phyloP scores from a whole-genome alignment of 1,140 invertebrate genomes.

The Scaptomyza graminum region DNA sequence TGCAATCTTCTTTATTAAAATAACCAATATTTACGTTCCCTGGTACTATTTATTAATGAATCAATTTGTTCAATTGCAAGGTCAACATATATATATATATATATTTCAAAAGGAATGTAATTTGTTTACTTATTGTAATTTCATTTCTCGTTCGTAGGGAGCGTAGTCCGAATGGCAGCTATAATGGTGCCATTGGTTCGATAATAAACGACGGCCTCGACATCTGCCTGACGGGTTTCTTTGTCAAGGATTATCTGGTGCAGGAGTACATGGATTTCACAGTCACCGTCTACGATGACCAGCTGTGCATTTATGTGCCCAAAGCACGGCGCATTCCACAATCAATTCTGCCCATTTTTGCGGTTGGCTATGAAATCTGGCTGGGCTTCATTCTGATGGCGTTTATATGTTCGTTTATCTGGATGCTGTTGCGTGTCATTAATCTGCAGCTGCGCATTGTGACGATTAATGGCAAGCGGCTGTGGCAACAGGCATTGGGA shows the following conservation, averaged over 20 bases:
- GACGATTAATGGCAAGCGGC: neutral
- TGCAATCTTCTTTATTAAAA: neutral
- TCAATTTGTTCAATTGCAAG: neutral
- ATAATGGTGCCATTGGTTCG: slow-evolving; percentile 81
- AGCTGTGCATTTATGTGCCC: slow-evolving; percentile 84
- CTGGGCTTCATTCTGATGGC: slow-evolving; percentile 65
- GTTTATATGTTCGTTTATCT: slow-evolving; percentile 61
- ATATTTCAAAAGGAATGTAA: neutral
- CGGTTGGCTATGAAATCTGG: slow-evolving; percentile 81
- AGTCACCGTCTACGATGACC: slow-evolving; percentile 76
- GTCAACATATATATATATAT: neutral
- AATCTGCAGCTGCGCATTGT: slow-evolving; percentile 62
- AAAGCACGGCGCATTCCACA: slow-evolving; percentile 82
- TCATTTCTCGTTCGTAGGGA: slow-evolving; percentile 40
- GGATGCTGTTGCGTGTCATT: slow-evolving; percentile 52
- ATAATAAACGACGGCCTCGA: slow-evolving; percentile 73
- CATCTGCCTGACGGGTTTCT: slow-evolving; percentile 83
- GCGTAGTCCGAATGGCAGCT: slow-evolving; percentile 70
- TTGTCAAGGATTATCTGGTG: slow-evolving; percentile 83
- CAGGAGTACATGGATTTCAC: slow-evolving; percentile 78
- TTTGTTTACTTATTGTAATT: neutral
- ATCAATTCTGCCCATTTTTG: slow-evolving; percentile 81
- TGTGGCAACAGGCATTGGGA: slow-evolving; percentile 53
- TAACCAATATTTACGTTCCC: neutral
- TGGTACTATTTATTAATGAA: neutral